These are phyloP conservation scores for Boulengeromyrus knoepffleri DNA, from an alignment of 2,113 vertebrate species.

Conservation along the genomic window DNA sequence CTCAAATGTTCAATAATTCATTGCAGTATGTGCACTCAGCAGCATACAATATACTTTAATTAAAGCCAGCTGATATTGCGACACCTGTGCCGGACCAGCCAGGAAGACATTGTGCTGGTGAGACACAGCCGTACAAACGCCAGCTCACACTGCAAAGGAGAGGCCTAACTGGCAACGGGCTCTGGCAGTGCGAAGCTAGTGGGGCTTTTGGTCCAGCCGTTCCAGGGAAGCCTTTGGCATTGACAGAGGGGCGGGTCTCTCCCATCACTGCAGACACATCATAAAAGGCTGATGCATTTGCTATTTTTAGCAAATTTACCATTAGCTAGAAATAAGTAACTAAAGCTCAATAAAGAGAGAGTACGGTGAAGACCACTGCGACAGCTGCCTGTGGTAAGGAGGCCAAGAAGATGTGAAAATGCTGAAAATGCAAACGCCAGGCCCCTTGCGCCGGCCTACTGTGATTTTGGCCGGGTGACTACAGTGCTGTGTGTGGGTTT, in stretches of 20 bases:
- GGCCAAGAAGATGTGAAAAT: not conserved
- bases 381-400: not conserved
- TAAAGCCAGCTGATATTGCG: not conserved
- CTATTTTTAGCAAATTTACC: not conserved
- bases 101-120: not conserved
- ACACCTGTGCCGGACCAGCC: not conserved
- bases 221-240: not conserved
- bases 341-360: not conserved
- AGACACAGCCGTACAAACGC: not conserved
- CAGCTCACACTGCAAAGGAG: not conserved
- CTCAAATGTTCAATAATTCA: conserved; percentile 12
- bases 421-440: not conserved
- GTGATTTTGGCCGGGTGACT: not conserved
- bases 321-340: not conserved
- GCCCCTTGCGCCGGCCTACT: not conserved
- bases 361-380: not conserved
- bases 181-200: not conserved
- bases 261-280: not conserved
- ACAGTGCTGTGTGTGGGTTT: not conserved
- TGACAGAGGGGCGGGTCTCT: not conserved
- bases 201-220: not conserved
- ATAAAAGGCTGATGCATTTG: not conserved
- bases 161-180: not conserved
- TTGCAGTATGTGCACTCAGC: not conserved
- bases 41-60: not conserved